Evolutionary conservation across 2,888 invertebrate genomes (phyloP), one percentile per base, ranked within the genome.

Genomic region (Phortica okadai): DNA sequence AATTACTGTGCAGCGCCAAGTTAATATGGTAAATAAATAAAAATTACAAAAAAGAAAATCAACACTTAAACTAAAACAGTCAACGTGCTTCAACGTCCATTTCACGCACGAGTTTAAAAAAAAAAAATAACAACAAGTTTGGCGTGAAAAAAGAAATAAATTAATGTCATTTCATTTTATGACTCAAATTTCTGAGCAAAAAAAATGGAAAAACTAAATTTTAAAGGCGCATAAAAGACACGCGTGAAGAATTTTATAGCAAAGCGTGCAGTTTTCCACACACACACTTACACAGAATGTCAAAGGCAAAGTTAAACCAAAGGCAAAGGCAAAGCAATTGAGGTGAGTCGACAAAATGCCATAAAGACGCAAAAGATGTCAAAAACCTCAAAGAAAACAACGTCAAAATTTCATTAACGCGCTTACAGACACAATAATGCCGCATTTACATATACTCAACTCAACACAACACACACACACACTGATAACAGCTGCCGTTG

Each of bases 341-440:
- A 33, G 33, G 2, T 11, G 50, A 8, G 50, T 50, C 42, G 41
- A 25, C 6, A 7, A 44, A 44, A 42, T 67, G 70, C 54, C 54
- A 45, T 45, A 69, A 56, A 10, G 54, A 7, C 54, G 54, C 11
- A 11, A 2, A 56, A 56, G 25, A 56, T 21, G 70, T 72, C 54
- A 72, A 54, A 54, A 72, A 56, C 70, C 56, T 54, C 70, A 44
- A 77, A 75, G 64, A 74, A 74, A 76, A 78, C 77, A 80, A 78
- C 80, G 77, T 80, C 80, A 79, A 82, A 86, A 87, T 85, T 85
- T 87, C 89, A 88, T 89, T 84, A 89, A 83, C 82, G 82, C 76
- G 74, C 76, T 78, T 77, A 78, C 76, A 77, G 59, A 79, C 76
- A 78, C 77, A 79, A n/a, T 69, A 44, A 45, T 64, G 62, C 6